Conservation (phyloP, 2,888 invertebrate genomes). For the Schizaphis graminum region DNA sequence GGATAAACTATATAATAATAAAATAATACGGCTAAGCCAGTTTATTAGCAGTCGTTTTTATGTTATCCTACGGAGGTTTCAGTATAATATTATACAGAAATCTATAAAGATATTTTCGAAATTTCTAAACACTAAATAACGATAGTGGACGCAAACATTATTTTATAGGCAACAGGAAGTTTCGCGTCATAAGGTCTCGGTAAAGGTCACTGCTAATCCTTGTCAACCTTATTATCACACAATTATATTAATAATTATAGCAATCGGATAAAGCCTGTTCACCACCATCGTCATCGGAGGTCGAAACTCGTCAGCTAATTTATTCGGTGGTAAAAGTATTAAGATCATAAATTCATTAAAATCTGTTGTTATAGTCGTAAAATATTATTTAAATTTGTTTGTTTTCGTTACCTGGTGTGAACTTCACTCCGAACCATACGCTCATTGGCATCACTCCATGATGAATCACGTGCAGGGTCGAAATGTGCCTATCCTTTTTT, state of each 20-base stretch:
- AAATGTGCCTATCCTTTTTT: slow-evolving; percentile 94
- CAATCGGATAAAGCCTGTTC: background rate
- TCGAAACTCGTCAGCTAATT: slow-evolving; percentile 13
- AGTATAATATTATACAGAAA: background rate
- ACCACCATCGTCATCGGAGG: slow-evolving; percentile 24
- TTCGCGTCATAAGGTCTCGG: slow-evolving; percentile 46
- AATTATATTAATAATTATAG: slow-evolving; percentile 47
- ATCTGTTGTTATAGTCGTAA: background rate
- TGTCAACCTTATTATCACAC: slow-evolving; percentile 41
- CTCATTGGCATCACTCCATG: slow-evolving; percentile 98
- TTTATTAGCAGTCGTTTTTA: background rate
- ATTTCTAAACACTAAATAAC: background rate
- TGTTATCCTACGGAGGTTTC: background rate
- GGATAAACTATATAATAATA: background rate
- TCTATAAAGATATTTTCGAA: background rate
- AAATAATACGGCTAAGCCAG: background rate
- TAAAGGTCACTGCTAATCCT: slow-evolving; percentile 57
- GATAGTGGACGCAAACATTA: background rate
- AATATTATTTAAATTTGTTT: background rate
- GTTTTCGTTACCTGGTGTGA: slow-evolving; percentile 82
- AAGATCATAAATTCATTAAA: slow-evolving; percentile 11
- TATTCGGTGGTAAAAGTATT: background rate
- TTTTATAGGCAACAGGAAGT: slow-evolving; percentile 51
- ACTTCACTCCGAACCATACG: slow-evolving; percentile 97
- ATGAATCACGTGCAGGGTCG: slow-evolving; percentile 94